phyloP scores from a whole-genome alignment of 2,113 vertebrate genomes.

The Rissa tridactyla region DNA sequence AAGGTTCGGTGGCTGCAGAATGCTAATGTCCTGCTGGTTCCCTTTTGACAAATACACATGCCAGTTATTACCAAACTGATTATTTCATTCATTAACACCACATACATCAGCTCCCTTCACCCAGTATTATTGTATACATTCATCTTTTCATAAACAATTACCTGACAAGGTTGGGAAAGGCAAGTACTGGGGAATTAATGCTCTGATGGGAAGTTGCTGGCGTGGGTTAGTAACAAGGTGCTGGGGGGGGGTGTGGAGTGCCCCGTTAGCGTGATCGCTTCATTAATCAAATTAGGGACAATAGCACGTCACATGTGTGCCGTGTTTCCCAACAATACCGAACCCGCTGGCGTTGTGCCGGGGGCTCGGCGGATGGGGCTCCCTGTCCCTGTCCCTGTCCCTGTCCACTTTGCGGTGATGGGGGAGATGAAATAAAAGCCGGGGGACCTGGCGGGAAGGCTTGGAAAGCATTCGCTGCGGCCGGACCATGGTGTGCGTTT shows the following conservation, averaged over 20 bases:
- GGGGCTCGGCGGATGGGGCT: neutral
- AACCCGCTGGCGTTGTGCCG: neutral
- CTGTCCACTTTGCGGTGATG: neutral
- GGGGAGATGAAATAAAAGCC: neutral
- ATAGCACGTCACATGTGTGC: neutral
- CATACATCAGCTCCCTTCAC: slow-evolving; percentile 75
- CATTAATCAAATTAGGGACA: slow-evolving; percentile 76
- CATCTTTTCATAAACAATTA: slow-evolving; percentile 79
- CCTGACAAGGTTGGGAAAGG: slow-evolving; percentile 66
- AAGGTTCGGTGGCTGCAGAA: slow-evolving; percentile 61
- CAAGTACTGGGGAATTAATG: slow-evolving; percentile 50
- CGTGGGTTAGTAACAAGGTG: slow-evolving; percentile 22
- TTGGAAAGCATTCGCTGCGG: neutral
- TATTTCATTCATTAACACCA: slow-evolving; percentile 77
- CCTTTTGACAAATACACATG: slow-evolving; percentile 65
- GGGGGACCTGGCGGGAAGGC: neutral
- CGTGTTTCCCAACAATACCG: neutral
- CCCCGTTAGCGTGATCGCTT: slow-evolving; percentile 9
- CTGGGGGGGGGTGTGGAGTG: neutral
- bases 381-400: neutral
- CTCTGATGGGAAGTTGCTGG: slow-evolving; percentile 38
- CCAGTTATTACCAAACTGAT: slow-evolving; percentile 76
- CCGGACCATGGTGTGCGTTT: accelerated
- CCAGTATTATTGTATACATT: slow-evolving; percentile 61
- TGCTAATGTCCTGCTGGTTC: slow-evolving; percentile 68